These are phyloP conservation scores for Forbesichthys agassizii DNA, from an alignment of 2,113 vertebrate species.

Conservation along the genomic window DNA sequence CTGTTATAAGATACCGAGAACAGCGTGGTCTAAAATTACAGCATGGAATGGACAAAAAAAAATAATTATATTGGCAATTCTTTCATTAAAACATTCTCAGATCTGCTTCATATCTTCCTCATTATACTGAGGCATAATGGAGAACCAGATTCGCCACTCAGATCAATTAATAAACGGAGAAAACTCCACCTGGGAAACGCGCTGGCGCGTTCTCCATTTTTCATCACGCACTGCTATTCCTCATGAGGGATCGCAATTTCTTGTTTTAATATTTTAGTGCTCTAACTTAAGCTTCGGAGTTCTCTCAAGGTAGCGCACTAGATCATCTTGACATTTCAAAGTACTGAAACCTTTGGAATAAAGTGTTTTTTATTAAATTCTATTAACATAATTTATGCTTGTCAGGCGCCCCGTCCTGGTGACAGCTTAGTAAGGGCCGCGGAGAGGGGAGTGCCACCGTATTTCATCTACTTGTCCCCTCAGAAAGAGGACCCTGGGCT, in stretches of 20 bases:
- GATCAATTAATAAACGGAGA: constrained; percentile 75
- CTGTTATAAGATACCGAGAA: constrained; percentile 71
- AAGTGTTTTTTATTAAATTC: constrained; percentile 82
- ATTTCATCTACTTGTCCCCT: constrained; percentile 55
- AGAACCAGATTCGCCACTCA: constrained; percentile 57
- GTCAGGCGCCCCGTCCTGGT: constrained; percentile 63
- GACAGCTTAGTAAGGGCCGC: constrained; percentile 37
- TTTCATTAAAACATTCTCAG: constrained; percentile 69
- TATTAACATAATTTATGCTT: constrained; percentile 82
- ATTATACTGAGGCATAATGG: constrained; percentile 61
- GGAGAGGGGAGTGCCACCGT: constrained; percentile 44
- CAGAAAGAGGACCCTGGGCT: constrained; percentile 22
- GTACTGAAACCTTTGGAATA: constrained; percentile 79
- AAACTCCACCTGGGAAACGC: constrained; percentile 71
- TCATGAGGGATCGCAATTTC: constrained; percentile 68
- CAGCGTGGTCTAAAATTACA: constrained; percentile 58
- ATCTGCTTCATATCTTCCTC: constrained; percentile 68
- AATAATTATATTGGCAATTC: constrained; percentile 49
- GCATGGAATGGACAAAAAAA: constrained; percentile 50
- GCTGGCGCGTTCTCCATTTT: constrained; percentile 64
- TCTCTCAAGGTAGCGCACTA: constrained; percentile 75
- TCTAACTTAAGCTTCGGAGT: constrained; percentile 76
- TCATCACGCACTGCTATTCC: constrained; percentile 59
- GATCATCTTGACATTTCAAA: constrained; percentile 80
- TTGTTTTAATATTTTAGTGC: constrained; percentile 81